These are phyloP conservation scores for Haliclona indistincta DNA, from an alignment of 37 sponge, comb jelly and placozoan genomes.

Conservation along the genomic window DNA sequence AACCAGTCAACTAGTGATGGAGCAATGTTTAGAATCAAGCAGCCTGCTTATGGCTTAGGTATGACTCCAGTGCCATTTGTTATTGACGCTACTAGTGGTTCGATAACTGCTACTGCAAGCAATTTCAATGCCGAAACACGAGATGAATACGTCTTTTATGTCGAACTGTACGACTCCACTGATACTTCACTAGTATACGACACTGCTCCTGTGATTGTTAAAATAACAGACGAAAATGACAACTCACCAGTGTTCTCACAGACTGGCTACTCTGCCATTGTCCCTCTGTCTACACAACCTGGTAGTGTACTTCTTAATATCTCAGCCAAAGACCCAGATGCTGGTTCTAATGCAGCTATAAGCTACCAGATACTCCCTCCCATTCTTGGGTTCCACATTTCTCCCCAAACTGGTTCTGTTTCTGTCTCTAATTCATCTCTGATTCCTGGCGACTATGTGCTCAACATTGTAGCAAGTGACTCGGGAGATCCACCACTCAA, in stretches of 20 bases:
- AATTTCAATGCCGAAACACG: conserved; percentile 51
- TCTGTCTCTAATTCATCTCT: conserved; percentile 7
- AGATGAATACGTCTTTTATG: conserved; percentile 18
- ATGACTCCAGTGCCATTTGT: conserved; percentile 12
- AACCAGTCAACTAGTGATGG: neutral
- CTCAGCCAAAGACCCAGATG: conserved; percentile 32
- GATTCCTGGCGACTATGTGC: conserved; percentile 27
- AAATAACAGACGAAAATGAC: conserved; percentile 37
- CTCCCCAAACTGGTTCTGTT: conserved; percentile 5
- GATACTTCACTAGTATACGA: conserved; percentile 16
- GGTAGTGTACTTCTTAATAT: conserved; percentile 12
- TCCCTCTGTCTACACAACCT: conserved; percentile 4
- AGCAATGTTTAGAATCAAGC: conserved; percentile 5
- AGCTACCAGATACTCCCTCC: neutral
- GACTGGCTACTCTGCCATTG: conserved; percentile 23
- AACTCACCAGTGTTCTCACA: conserved; percentile 25
- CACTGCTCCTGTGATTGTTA: conserved; percentile 17
- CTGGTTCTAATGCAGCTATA: neutral
- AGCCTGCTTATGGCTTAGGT: conserved; percentile 7
- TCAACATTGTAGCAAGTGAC: conserved; percentile 37
- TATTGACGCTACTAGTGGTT: conserved; percentile 34
- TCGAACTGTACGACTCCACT: conserved; percentile 23
- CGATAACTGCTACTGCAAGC: neutral
- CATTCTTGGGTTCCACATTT: conserved; percentile 16
- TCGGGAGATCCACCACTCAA: conserved; percentile 16